Evolutionary conservation across 2,888 invertebrate genomes (phyloP).

Genomic region (Dicroscelio sp.): DNA sequence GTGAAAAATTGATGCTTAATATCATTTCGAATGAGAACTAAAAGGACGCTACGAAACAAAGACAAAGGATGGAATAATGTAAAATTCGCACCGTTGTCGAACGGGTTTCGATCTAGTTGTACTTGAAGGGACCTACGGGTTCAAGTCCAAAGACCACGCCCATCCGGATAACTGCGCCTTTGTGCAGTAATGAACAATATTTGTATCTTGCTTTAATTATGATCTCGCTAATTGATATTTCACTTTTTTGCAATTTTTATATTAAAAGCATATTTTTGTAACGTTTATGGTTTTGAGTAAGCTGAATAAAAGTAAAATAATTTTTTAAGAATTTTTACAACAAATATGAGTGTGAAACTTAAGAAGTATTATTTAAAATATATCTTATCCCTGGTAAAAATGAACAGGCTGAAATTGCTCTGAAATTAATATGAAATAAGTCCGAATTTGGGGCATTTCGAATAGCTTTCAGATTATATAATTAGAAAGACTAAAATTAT

Average conservation of each 20-base stretch:
- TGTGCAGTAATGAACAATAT: constrained; percentile 49
- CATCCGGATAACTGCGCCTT: constrained; percentile 33
- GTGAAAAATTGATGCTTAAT: constrained; percentile 3
- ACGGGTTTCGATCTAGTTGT: constrained; percentile 83
- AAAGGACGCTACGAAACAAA: constrained; percentile 28
- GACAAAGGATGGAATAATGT: constrained; percentile 53
- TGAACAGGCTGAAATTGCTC: too few relatives aligned
- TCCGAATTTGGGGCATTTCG: too few relatives aligned
- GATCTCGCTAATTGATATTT: not conserved
- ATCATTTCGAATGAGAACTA: not conserved
- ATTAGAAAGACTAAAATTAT: too few relatives aligned
- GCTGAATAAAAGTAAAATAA: too few relatives aligned
- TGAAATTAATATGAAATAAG: too few relatives aligned
- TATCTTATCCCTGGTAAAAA: too few relatives aligned
- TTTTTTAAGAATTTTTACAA: too few relatives aligned
- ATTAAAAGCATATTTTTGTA: not conserved
- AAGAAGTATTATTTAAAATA: too few relatives aligned
- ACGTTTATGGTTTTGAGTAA: too few relatives aligned
- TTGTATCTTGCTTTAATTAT: not conserved
- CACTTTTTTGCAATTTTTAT: not conserved
- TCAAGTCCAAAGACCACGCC: constrained; percentile 74
- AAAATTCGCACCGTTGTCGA: constrained; percentile 74
- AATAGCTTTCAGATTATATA: too few relatives aligned
- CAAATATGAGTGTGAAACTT: too few relatives aligned
- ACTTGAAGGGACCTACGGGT: constrained; percentile 81